Base-by-base conservation (phyloP, 1,140 invertebrate species). In the Conus ventricosus region DNA sequence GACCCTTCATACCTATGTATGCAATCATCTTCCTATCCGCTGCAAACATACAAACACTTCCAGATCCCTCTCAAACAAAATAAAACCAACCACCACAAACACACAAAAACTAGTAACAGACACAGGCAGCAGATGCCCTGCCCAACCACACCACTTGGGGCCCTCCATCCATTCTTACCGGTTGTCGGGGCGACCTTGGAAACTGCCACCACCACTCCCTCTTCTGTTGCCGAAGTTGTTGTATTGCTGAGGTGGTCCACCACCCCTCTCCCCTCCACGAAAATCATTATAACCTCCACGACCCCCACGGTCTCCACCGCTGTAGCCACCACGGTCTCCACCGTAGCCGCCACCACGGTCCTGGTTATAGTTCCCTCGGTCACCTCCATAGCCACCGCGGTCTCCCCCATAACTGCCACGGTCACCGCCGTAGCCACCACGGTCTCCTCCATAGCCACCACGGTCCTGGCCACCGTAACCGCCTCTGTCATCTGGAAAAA, bases 231-330 rank as follows among this genome's bases (percentile, higher is more conserved):
- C 67, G 20, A 71, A 71, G 87, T 92, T 92, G 78, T 91, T 91
- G 89, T 91, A 92, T 23, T 92, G 92, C 71, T 92, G 87, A 8
- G 92, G 94, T 5, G 92, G 94, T n/a, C 94, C 94, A 88, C 95
- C 91, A 53, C 95, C 88, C 71, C 93, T 89, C 76, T 92, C 89
- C 88, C 67, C 88, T 39, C 88, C 89, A 11, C 91, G 82, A 54
- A 82, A 85, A 51, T 87, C 88, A 75, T 90, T 87, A 75, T 86
- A 89, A 71, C 89, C 86, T 75, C 90, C 83, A 60, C 90, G 78
- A 78, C 87, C 88, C 39, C 93, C 93, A 76, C 93, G 85, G 57
- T 89, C 87, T 55, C 91, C 91, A 57, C 91, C 90, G 82, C 89
- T 90, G 87, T 90, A 91, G 55, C 90, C 90, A 53, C 91, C 91